These are phyloP conservation scores for Sebastes melanostomus DNA, from an alignment of 2,797 vertebrate species.

Conservation along the genomic window DNA sequence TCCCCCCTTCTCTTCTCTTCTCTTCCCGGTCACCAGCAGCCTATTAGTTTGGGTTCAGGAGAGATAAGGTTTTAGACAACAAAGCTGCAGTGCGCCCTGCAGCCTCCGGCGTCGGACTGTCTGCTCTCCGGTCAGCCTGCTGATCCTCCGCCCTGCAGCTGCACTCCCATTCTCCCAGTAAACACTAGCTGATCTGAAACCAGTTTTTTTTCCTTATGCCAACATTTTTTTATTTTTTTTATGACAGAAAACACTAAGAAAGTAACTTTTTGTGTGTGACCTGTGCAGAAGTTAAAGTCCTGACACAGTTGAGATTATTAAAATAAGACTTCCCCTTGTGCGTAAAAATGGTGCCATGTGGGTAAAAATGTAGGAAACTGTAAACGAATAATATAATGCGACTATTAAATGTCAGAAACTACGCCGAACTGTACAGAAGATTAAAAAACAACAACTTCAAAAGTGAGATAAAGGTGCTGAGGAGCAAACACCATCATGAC, in stretches of 20 bases:
- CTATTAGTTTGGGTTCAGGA: constrained; percentile 69
- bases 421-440: too few relatives aligned
- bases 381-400: not conserved
- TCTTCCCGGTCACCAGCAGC: constrained; percentile 77
- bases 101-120: constrained; percentile 87
- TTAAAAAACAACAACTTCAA: not conserved
- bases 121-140: constrained; percentile 83
- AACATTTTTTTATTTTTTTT: not conserved
- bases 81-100: constrained; percentile 81
- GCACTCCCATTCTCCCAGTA: not conserved
- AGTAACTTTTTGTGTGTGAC: not conserved
- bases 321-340: not conserved
- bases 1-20: constrained; percentile 61
- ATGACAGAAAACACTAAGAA: not conserved
- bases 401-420: not conserved
- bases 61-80: constrained; percentile 87
- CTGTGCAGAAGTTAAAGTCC: not conserved
- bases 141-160: constrained; percentile 81
- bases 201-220: not conserved
- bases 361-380: not conserved
- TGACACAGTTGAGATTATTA: not conserved
- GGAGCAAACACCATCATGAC: not conserved
- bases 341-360: not conserved
- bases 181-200: constrained; percentile 5
- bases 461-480: not conserved